Evolutionary conservation across 2,888 invertebrate genomes (phyloP), one percentile per base, ranked within the genome.

Genomic region (Prosopocoilus inquinatus): DNA sequence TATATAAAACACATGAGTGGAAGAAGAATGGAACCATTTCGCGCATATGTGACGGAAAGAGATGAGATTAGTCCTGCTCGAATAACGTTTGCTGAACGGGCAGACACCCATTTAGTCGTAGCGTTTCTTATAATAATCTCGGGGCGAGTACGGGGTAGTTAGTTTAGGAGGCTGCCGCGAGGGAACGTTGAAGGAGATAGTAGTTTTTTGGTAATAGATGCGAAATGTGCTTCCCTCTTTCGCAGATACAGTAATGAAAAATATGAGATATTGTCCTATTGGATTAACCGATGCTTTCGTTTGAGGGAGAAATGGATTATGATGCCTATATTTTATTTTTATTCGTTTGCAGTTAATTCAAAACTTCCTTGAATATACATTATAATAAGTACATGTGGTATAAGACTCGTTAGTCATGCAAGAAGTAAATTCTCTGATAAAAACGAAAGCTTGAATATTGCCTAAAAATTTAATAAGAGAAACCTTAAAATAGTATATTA

Each of bases 81-180:
- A 56, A 53, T 59, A 61, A 59, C 62, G 59, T 59, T 61, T 80
- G 81, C 80, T 68, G 75, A 76, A 75, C 71, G 71, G 64, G 61
- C 71, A 70, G 70, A 70, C 72, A 72, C 72, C 72, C 74, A 74
- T 73, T 74, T 74, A 74, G 73, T 72, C 69, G 67, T 68, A 69
- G 68, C 74, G 72, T 74, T 74, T 73, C 73, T 74, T 73, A 74
- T 74, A 74, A 74, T 74, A 74, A 74, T 74, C 72, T 73, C 66
- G 65, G 71, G 69, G 71, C 64, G 70, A 69, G 68, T 63, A 67
- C 61, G 64, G 65, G 64, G 64, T 68, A 67, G 67, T 68, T 68
- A 67, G 66, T 62, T 66, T 61, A 58, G 60, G 61, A 58, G 58
- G 57, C 49, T 47, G 58, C 52, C 53, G 57, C 57, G 57, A 58